Conservation (phyloP, 1,140 invertebrate genomes). For the Diprion similis region DNA sequence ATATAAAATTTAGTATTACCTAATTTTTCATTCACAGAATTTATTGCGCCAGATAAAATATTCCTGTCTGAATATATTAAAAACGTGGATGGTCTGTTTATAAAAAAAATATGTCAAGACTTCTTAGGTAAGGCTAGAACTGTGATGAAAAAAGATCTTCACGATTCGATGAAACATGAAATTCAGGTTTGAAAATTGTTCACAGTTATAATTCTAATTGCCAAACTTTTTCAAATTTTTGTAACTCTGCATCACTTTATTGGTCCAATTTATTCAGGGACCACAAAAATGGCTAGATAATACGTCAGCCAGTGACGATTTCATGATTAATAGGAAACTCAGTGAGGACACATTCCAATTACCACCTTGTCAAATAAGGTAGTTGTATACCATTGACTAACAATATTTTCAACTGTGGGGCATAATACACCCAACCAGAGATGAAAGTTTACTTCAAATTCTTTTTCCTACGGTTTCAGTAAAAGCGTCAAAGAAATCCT, state of each 20-base stretch:
- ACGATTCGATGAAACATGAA: slow-evolving; percentile 71
- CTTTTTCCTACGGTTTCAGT: slow-evolving; percentile 31
- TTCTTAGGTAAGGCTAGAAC: slow-evolving; percentile 73
- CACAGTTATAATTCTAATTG: slow-evolving; percentile 18
- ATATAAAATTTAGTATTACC: background rate
- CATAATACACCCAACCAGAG: background rate
- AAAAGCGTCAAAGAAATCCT: slow-evolving; percentile 70
- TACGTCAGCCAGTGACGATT: slow-evolving; percentile 30
- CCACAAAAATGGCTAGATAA: slow-evolving; percentile 46
- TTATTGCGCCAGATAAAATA: slow-evolving; percentile 58
- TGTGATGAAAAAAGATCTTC: slow-evolving; percentile 84
- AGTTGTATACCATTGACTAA: slow-evolving; percentile 29
- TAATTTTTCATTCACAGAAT: slow-evolving; percentile 45
- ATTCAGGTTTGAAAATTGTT: slow-evolving; percentile 36
- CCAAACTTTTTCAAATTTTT: slow-evolving; percentile 27
- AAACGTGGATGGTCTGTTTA: slow-evolving; percentile 81
- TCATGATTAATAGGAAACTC: slow-evolving; percentile 38
- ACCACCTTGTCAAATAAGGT: slow-evolving; percentile 73
- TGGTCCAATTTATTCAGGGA: slow-evolving; percentile 34
- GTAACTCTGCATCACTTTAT: slow-evolving; percentile 39
- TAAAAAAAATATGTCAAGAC: slow-evolving; percentile 78
- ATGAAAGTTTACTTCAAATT: slow-evolving; percentile 12
- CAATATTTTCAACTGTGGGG: slow-evolving; percentile 25
- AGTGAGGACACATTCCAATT: slow-evolving; percentile 58
- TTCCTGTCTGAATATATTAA: slow-evolving; percentile 69